These are phyloP conservation scores for Bombycilla garrulus DNA, from an alignment of 2,113 vertebrate genomes.

Conservation along the genomic window DNA sequence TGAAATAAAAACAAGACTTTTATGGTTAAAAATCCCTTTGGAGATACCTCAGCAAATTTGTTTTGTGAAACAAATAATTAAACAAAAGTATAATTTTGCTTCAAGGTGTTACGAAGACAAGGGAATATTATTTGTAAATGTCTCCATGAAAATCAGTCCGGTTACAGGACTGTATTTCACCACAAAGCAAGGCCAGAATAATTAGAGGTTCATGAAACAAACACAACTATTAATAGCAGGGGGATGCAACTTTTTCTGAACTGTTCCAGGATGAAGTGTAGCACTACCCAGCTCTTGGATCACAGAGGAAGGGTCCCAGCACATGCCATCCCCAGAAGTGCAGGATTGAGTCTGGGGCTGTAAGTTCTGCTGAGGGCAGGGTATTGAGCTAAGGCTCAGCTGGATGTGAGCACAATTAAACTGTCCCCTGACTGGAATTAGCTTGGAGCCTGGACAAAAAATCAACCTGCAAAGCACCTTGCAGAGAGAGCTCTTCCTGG, in stretches of 20 bases:
- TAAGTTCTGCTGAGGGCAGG: background rate
- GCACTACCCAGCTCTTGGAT: accelerated
- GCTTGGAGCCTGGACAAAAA: background rate
- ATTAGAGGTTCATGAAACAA: background rate
- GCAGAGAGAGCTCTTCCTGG: background rate
- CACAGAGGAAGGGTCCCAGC: background rate
- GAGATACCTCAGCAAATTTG: background rate
- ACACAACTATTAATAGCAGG: background rate
- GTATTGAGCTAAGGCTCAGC: background rate
- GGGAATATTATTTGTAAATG: background rate
- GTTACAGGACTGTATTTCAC: background rate
- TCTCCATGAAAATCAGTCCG: background rate
- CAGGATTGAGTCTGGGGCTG: background rate
- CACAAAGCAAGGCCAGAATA: background rate
- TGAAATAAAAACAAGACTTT: background rate
- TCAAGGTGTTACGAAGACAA: background rate
- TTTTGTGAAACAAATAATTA: conserved; percentile 16
- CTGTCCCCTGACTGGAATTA: background rate
- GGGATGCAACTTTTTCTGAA: background rate
- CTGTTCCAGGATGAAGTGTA: background rate
- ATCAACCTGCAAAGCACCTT: background rate
- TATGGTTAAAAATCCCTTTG: background rate
- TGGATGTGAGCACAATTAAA: background rate
- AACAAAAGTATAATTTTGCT: background rate
- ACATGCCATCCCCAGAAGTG: accelerated